Evolutionary conservation across 1,140 invertebrate genomes (phyloP).

Genomic region (Drosophila sechellia): DNA sequence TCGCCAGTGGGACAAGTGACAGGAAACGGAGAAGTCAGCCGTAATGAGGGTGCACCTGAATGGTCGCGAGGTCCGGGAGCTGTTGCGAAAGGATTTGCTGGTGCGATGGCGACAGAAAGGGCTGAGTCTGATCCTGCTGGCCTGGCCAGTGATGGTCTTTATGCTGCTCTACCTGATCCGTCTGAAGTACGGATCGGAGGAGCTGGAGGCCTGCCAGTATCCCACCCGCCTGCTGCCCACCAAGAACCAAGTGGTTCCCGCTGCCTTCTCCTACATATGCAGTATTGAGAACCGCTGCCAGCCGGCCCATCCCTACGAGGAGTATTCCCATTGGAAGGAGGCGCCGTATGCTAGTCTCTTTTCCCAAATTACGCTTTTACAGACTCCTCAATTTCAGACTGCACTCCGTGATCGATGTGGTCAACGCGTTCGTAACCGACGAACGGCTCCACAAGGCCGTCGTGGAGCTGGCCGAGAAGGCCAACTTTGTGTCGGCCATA

Average conservation of each 20-base stretch:
- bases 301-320: slow-evolving; percentile 86
- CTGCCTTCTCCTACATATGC: slow-evolving; percentile 89
- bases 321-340: slow-evolving; percentile 87
- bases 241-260: slow-evolving; percentile 87
- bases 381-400: slow-evolving; percentile 65
- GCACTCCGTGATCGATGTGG: slow-evolving; percentile 84
- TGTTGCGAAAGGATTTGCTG: slow-evolving; percentile 78
- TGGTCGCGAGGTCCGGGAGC: slow-evolving; percentile 68
- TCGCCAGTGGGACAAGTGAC: slow-evolving; percentile 4
- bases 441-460: slow-evolving; percentile 85
- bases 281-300: slow-evolving; percentile 88
- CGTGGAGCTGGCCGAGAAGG: slow-evolving; percentile 86
- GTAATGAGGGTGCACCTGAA: slow-evolving; percentile 56
- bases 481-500: slow-evolving; percentile 87
- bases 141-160: slow-evolving; percentile 73
- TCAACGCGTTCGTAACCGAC: slow-evolving; percentile 85
- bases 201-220: slow-evolving; percentile 85
- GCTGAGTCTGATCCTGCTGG: slow-evolving; percentile 63
- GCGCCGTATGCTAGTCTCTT: slow-evolving; percentile 86
- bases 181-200: slow-evolving; percentile 67
- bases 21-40: neutral
- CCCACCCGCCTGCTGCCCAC: slow-evolving; percentile 87
- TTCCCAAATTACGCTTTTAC: neutral
- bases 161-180: slow-evolving; percentile 80
- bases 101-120: slow-evolving; percentile 79